A percentile compares a stretch with the other conserved stretches of the same genome.
These are phyloP conservation scores for Todiramphus saurophagus DNA, from an alignment of 2,113 vertebrate species.

Conservation along the genomic window DNA sequence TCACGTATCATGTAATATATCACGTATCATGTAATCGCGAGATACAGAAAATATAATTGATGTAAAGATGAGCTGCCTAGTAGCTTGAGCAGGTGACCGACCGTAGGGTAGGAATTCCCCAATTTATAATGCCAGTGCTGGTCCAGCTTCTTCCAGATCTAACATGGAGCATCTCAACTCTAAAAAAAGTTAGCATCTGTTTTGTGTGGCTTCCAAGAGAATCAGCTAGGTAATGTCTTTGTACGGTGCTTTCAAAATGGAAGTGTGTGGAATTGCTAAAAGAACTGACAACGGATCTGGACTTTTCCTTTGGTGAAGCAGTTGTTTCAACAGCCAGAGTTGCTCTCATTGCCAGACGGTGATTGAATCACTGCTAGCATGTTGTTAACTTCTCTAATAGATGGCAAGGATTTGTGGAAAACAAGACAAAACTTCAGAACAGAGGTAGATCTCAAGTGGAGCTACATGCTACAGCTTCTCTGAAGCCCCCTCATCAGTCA, in stretches of 20 bases:
- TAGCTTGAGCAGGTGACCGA: background rate
- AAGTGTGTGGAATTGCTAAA: background rate
- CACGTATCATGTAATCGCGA: background rate
- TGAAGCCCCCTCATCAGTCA: background rate
- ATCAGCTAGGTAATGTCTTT: background rate
- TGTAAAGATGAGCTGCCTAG: background rate
- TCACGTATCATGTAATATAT: background rate
- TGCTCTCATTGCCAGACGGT: background rate
- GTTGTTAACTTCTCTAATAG: background rate
- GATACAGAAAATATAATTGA: background rate
- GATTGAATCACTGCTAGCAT: background rate
- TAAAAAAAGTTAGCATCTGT: background rate
- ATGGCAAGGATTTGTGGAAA: background rate
- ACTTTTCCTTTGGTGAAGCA: background rate
- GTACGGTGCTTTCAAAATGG: background rate
- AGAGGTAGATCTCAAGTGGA: background rate
- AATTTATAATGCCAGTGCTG: background rate
- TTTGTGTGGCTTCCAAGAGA: background rate
- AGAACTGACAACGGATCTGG: background rate
- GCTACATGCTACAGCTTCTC: background rate
- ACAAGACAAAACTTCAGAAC: background rate
- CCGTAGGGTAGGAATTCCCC: background rate
- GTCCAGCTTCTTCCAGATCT: background rate
- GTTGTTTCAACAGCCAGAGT: background rate
- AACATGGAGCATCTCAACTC: background rate